Evolutionary conservation across 1,140 invertebrate species (phyloP).

Genomic region (Bathynomus jamesi): DNA sequence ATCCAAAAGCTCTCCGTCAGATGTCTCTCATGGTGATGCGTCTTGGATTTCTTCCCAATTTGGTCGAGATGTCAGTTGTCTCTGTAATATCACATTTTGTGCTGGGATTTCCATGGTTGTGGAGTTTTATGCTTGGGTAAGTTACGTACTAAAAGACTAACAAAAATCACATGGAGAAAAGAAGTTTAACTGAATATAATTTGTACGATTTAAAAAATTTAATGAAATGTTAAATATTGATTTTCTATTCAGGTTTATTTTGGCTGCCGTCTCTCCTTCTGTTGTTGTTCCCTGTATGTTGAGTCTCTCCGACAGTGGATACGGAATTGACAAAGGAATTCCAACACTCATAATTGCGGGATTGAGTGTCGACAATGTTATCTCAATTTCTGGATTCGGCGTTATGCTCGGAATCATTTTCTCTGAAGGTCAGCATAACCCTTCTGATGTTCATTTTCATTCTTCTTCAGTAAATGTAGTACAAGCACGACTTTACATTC

Average conservation of each 20-base stretch:
- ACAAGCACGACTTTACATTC: no score
- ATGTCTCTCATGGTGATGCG: constrained; percentile 52
- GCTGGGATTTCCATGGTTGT: constrained; percentile 73
- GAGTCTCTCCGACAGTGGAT: constrained; percentile 67
- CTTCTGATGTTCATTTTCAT: no score
- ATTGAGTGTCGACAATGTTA: constrained; percentile 73
- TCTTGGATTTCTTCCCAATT: constrained; percentile 77
- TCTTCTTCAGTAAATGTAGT: no score
- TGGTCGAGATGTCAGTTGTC: constrained; percentile 62
- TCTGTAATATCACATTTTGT: constrained; percentile 62
- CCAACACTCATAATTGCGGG: constrained; percentile 92
- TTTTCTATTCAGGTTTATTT: constrained; percentile 31
- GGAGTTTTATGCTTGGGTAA: constrained; percentile 74
- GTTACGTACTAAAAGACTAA: no score
- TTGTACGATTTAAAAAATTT: neutral
- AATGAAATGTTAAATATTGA: no score
- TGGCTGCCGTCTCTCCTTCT: constrained; percentile 76
- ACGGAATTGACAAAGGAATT: constrained; percentile 72
- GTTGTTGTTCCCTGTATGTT: constrained; percentile 88
- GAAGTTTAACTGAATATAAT: neutral
- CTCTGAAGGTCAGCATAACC: constrained; percentile 51
- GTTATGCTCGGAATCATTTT: constrained; percentile 75
- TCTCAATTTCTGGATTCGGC: constrained; percentile 77
- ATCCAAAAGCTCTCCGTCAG: constrained; percentile 70
- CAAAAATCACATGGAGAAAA: neutral